Evolutionary conservation across 2,113 vertebrate species (phyloP).

Genomic region (Xenopus tropicalis): DNA sequence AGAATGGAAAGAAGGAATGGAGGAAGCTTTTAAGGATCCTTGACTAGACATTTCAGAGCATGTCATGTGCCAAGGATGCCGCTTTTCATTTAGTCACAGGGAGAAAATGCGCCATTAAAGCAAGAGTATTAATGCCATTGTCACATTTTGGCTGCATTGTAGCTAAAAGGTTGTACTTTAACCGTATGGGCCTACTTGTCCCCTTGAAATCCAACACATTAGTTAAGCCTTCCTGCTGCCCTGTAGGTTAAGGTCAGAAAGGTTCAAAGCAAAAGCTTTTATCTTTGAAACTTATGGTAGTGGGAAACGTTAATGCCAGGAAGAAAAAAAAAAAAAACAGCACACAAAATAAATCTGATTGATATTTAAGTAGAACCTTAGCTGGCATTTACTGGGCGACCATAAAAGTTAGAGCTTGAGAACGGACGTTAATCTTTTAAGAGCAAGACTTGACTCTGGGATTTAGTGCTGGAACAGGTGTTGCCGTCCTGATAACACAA

Average conservation of each 20-base stretch:
- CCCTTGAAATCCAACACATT: conserved; percentile 11
- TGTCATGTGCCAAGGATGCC: conserved; percentile 45
- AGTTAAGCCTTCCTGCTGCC: not conserved
- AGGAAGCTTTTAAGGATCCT: conserved; percentile 48
- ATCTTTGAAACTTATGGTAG: not conserved
- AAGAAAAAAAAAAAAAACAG: not conserved
- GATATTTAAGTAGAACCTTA: conserved; percentile 15
- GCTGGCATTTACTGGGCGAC: conserved; percentile 3
- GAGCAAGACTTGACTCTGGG: conserved; percentile 17
- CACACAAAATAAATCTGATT: conserved; percentile 14
- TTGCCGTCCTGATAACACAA: conserved; percentile 9
- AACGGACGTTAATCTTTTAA: not conserved
- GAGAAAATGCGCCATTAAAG: conserved; percentile 1
- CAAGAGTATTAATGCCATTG: conserved; percentile 1
- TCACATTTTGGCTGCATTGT: not conserved
- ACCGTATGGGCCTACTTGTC: not conserved
- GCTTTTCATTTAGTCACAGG: conserved; percentile 27
- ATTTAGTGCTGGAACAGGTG: conserved; percentile 32
- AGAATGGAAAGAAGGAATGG: conserved; percentile 50
- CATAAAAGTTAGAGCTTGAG: conserved; percentile 5
- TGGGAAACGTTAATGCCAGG: not conserved
- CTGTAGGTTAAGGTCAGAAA: conserved; percentile 3
- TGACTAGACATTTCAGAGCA: conserved; percentile 52
- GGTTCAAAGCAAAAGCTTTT: conserved; percentile 17
- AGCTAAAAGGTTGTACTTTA: not conserved